These are phyloP conservation scores for Eulemur rubriventer DNA, from an alignment of 2,797 vertebrate genomes.

Conservation along the genomic window DNA sequence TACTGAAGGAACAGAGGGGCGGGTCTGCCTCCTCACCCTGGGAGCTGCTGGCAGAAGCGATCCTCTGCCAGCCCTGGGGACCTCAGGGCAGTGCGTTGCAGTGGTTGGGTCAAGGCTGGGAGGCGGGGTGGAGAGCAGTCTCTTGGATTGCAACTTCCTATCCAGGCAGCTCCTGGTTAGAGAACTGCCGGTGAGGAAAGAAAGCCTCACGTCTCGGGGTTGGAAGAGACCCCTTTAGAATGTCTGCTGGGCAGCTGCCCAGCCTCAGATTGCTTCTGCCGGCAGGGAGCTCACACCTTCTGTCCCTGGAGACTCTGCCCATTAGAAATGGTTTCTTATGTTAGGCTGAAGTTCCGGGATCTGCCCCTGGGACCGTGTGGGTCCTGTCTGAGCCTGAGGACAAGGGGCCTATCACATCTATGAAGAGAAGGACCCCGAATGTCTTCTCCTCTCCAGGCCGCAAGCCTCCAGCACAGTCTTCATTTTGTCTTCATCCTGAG, in stretches of 20 bases:
- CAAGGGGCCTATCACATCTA: neutral
- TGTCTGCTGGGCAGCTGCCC: neutral
- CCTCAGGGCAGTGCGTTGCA: neutral
- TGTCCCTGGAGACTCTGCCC: neutral
- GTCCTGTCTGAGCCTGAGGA: neutral
- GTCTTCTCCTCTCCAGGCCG: neutral
- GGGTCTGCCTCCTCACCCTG: neutral
- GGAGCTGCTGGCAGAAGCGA: neutral
- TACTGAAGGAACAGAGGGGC: accelerated
- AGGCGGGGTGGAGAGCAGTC: neutral
- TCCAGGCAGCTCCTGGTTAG: neutral
- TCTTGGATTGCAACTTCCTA: neutral
- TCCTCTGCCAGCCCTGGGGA: neutral
- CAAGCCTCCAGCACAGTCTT: neutral
- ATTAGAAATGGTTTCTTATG: neutral
- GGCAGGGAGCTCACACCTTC: neutral
- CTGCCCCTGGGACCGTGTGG: neutral
- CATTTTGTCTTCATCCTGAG: neutral
- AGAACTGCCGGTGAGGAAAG: neutral
- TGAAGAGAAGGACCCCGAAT: neutral
- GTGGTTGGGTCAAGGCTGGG: neutral
- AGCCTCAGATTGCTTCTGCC: neutral
- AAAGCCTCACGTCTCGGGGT: accelerated
- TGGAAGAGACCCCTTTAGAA: neutral
- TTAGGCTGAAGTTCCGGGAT: neutral